A percentile compares a stretch with the other conserved stretches of the same genome.
Evolutionary conservation across 1,140 invertebrate species (phyloP).

Genomic region (Rhyacophila brunnea): DNA sequence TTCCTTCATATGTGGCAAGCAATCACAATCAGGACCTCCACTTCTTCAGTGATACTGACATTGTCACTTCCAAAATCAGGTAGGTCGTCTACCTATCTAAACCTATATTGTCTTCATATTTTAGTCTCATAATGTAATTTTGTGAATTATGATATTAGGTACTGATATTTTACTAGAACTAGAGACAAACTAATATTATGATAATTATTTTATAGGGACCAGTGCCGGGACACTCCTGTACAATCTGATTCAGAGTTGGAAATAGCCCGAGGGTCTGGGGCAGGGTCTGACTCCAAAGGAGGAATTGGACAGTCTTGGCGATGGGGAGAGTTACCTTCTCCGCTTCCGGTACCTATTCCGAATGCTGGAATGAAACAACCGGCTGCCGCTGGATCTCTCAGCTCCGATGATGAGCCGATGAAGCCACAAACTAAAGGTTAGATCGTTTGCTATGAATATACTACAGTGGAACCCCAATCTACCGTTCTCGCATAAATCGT

Average conservation of each 20-base stretch:
- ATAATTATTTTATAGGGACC: no score
- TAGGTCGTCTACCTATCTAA: no score
- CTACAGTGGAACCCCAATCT: no score
- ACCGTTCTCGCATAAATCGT: no score
- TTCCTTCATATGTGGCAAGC: slow-evolving; percentile 11
- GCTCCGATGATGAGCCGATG: slow-evolving; percentile 20
- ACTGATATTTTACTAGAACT: no score
- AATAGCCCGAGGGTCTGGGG: slow-evolving; percentile 64
- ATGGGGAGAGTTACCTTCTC: slow-evolving; percentile 93
- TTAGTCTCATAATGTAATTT: no score
- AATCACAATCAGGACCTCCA: slow-evolving; percentile 61
- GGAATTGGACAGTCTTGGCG: slow-evolving; percentile 78
- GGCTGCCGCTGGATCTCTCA: slow-evolving; percentile 30
- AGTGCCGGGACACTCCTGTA: slow-evolving; percentile 61
- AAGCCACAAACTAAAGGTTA: slow-evolving; percentile 19
- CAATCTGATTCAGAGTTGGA: slow-evolving; percentile 95
- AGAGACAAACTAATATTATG: no score
- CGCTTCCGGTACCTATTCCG: slow-evolving; percentile 37
- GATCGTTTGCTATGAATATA: not conserved
- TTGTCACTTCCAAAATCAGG: slow-evolving; percentile 43
- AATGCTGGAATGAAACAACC: slow-evolving; percentile 32
- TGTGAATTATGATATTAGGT: not conserved
- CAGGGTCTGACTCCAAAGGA: slow-evolving; percentile 50
- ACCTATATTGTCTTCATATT: no score
- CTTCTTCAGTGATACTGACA: slow-evolving; percentile 91